Evolutionary conservation across 2,797 vertebrate species (phyloP).

Genomic region (Limnodromus scolopaceus): DNA sequence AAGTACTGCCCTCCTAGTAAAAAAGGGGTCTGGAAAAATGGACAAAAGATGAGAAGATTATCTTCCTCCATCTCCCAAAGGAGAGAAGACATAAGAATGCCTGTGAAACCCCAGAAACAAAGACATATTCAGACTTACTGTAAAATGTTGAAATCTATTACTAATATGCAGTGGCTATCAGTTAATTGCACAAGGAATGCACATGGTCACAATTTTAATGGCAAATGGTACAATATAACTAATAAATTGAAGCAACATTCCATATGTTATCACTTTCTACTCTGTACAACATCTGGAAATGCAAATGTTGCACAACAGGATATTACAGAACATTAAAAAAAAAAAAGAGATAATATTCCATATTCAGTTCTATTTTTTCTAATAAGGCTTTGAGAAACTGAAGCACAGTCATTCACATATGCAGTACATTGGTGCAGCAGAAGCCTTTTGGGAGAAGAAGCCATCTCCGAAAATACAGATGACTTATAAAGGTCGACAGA

Average conservation of each 20-base stretch:
- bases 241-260: slow-evolving; percentile 55
- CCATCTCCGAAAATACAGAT: neutral
- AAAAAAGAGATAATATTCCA: neutral
- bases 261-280: slow-evolving; percentile 62
- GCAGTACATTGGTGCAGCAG: rapidly evolving
- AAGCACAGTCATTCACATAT: neutral
- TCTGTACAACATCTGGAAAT: slow-evolving; percentile 53
- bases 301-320: slow-evolving; percentile 26
- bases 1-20: neutral
- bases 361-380: neutral
- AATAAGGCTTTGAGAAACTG: neutral
- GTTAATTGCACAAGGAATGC: slow-evolving; percentile 30
- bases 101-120: slow-evolving; percentile 36
- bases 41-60: neutral
- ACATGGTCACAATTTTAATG: slow-evolving; percentile 34
- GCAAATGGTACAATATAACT: neutral
- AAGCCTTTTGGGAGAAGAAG: neutral
- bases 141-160: slow-evolving; percentile 39
- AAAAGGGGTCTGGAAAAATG: neutral
- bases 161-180: neutral
- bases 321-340: neutral
- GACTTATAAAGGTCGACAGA: neutral
- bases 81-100: neutral
- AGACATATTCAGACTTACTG: neutral
- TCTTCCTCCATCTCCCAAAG: neutral